Conservation (phyloP, 2,888 invertebrate species). For the Theretra japonica region DNA sequence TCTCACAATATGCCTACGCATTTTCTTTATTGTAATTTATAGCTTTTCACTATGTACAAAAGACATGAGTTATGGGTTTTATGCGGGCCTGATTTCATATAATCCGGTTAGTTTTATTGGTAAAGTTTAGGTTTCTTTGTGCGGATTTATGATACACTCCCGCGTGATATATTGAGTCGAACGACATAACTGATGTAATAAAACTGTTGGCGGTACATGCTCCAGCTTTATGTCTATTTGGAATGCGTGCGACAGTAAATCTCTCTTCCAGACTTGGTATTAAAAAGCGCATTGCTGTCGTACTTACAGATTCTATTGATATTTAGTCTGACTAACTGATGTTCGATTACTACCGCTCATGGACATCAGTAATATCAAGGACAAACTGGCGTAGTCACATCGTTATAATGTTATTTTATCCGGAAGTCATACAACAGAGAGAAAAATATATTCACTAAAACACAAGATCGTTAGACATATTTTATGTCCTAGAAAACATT, state of each 20-base stretch:
- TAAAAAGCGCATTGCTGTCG: no score
- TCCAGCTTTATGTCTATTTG: background rate
- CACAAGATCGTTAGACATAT: no score
- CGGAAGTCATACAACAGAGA: no score
- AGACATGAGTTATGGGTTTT: slow-evolving; percentile 28
- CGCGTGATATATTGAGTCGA: background rate
- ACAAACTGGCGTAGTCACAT: no score
- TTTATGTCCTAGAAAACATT: no score
- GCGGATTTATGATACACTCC: slow-evolving; percentile 15
- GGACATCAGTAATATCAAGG: no score
- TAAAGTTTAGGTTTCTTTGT: slow-evolving; percentile 22
- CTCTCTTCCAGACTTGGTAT: background rate
- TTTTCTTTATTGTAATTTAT: slow-evolving; percentile 57
- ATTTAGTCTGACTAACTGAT: no score
- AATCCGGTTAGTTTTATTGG: slow-evolving; percentile 20
- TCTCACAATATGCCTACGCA: slow-evolving; percentile 32
- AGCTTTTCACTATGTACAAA: slow-evolving; percentile 40
- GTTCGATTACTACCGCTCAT: no score
- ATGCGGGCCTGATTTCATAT: slow-evolving; percentile 1
- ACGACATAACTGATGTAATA: slow-evolving; percentile 3
- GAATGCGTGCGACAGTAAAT: background rate
- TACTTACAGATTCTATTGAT: no score
- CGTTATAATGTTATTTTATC: no score
- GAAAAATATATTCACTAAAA: no score
- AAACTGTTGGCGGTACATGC: background rate